Conservation (phyloP, 2,113 vertebrate genomes). For the Spheniscus mendiculus region DNA sequence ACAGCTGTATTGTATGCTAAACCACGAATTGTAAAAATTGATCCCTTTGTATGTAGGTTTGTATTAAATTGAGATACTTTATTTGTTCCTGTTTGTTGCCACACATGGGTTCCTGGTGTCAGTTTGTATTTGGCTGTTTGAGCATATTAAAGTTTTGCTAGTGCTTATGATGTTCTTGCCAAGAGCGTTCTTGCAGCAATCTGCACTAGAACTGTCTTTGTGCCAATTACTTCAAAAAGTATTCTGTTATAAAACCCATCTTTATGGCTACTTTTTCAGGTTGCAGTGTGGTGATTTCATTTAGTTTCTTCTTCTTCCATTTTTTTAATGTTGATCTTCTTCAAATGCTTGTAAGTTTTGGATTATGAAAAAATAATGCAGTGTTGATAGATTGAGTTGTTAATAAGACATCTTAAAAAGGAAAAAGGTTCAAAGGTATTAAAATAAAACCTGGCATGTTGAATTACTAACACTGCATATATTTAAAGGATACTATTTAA, state of each 20-base stretch:
- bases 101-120: slow-evolving; percentile 81
- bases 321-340: slow-evolving; percentile 61
- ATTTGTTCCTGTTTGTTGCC: slow-evolving; percentile 74
- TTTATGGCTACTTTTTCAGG: slow-evolving; percentile 75
- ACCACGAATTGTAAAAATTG: slow-evolving; percentile 83
- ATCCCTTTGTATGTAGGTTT: slow-evolving; percentile 84
- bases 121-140: slow-evolving; percentile 86
- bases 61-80: slow-evolving; percentile 85
- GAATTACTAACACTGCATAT: slow-evolving; percentile 36
- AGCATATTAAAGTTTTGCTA: slow-evolving; percentile 87
- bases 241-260: slow-evolving; percentile 74
- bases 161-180: slow-evolving; percentile 88
- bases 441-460: slow-evolving; percentile 37
- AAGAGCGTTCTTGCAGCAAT: slow-evolving; percentile 87
- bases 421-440: neutral
- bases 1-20: slow-evolving; percentile 80
- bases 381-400: slow-evolving; percentile 39
- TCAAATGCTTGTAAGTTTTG: slow-evolving; percentile 45
- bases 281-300: slow-evolving; percentile 72
- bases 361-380: slow-evolving; percentile 26
- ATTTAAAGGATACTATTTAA: slow-evolving; percentile 54
- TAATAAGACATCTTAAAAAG: slow-evolving; percentile 37
- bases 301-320: slow-evolving; percentile 64
- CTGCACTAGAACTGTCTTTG: slow-evolving; percentile 76
- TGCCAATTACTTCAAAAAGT: slow-evolving; percentile 85